Evolutionary conservation across 2,113 vertebrate genomes (phyloP).

Genomic region (Channa maculata): DNA sequence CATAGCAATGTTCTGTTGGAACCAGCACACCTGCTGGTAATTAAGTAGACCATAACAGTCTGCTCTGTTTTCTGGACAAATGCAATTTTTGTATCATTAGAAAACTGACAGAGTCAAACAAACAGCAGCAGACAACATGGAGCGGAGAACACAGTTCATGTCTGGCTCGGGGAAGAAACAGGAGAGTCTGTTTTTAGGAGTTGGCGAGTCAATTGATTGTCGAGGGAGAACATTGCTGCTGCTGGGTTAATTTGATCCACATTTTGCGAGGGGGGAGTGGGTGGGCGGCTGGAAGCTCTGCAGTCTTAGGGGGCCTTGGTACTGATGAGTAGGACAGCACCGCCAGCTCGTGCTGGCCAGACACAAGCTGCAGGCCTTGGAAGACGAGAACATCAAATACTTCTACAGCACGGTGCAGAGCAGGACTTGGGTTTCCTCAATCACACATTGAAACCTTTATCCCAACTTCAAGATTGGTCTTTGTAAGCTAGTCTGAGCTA

Average conservation of each 20-base stretch:
- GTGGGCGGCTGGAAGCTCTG: slow-evolving; percentile 51
- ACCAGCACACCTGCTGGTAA: slow-evolving; percentile 50
- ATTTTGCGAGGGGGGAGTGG: slow-evolving; percentile 65
- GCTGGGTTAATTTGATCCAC: slow-evolving; percentile 80
- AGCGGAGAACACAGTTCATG: slow-evolving; percentile 54
- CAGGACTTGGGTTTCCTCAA: slow-evolving; percentile 45
- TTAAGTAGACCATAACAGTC: slow-evolving; percentile 22
- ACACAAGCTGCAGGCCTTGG: slow-evolving; percentile 55
- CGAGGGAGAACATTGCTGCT: slow-evolving; percentile 72
- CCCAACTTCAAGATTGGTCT: slow-evolving; percentile 46
- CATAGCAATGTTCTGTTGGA: slow-evolving; percentile 10
- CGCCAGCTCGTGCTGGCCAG: slow-evolving; percentile 56
- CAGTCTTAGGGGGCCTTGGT: slow-evolving; percentile 57
- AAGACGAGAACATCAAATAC: slow-evolving; percentile 49
- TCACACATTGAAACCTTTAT: slow-evolving; percentile 60
- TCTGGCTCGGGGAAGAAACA: slow-evolving; percentile 59
- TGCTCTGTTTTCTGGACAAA: slow-evolving; percentile 37
- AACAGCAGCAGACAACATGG: slow-evolving; percentile 61
- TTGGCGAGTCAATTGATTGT: slow-evolving; percentile 69
- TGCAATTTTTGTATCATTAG: slow-evolving; percentile 52
- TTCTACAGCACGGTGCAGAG: slow-evolving; percentile 30
- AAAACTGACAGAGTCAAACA: slow-evolving; percentile 68
- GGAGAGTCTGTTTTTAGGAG: slow-evolving; percentile 69
- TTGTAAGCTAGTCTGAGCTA: slow-evolving; percentile 41
- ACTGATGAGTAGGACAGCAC: slow-evolving; percentile 72